These are phyloP conservation scores for Caenorhabditis sulstoni DNA, from an alignment of 2,888 invertebrate species.

Conservation along the genomic window DNA sequence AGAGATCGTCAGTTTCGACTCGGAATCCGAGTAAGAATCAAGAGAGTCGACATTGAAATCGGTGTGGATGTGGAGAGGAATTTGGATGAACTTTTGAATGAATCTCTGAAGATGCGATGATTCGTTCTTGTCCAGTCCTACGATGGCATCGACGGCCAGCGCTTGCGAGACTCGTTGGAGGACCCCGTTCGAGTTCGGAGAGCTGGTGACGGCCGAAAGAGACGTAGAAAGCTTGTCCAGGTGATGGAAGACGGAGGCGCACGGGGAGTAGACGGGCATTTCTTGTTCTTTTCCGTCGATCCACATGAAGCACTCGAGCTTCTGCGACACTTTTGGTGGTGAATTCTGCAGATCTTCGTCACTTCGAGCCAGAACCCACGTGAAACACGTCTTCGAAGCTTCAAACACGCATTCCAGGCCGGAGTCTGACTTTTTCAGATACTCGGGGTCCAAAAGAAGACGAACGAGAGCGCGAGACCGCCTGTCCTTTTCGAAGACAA, in stretches of 20 bases:
- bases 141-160: constrained; percentile 41
- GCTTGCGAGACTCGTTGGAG: constrained; percentile 40
- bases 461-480: constrained; percentile 24
- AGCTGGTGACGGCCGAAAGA: constrained; percentile 6
- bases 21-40: constrained; percentile 29
- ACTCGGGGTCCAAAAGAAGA: constrained; percentile 43
- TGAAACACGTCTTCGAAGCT: constrained; percentile 34
- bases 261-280: constrained; percentile 54
- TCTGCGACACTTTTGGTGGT: constrained; percentile 52
- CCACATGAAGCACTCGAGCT: constrained; percentile 47
- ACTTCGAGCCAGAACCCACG: constrained; percentile 33
- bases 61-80: constrained; percentile 40
- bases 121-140: constrained; percentile 53
- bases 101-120: constrained; percentile 47
- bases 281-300: constrained; percentile 38
- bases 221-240: constrained; percentile 42
- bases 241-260: constrained; percentile 47
- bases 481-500: constrained; percentile 41
- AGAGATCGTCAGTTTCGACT: constrained; percentile 41
- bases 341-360: constrained; percentile 30
- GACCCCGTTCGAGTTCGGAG: constrained; percentile 18
- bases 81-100: constrained; percentile 45
- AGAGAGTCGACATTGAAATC: constrained; percentile 44
- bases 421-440: constrained; percentile 39
- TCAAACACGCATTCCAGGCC: constrained; percentile 45